These are phyloP conservation scores for Alethe castanea DNA, from an alignment of 2,113 vertebrate genomes.

Conservation along the genomic window DNA sequence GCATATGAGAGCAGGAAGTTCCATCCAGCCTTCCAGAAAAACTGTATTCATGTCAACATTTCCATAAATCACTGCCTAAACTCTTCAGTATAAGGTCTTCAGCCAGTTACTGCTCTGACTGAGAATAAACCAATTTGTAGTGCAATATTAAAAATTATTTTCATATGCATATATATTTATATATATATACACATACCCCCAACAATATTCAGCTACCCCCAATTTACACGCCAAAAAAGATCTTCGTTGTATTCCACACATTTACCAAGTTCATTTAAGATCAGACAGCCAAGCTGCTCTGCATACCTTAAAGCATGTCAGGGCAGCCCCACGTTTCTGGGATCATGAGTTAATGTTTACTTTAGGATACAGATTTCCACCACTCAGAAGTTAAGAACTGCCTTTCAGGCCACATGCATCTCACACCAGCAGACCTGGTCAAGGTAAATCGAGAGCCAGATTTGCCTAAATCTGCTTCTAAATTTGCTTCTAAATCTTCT, in stretches of 20 bases:
- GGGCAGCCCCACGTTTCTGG: background rate
- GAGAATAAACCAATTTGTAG: background rate
- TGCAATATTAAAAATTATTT: background rate
- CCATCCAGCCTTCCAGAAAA: background rate
- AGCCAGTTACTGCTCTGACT: background rate
- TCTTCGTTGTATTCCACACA: background rate
- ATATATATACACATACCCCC: background rate
- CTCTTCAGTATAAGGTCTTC: background rate
- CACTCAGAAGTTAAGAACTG: background rate
- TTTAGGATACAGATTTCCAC: background rate
- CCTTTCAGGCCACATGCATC: rapidly evolving
- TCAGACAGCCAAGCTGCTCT: background rate
- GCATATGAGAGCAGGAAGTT: background rate
- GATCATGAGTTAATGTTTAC: background rate
- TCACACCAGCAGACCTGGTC: background rate
- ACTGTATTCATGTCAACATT: background rate
- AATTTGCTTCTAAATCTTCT: too few relatives aligned
- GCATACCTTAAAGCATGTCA: slow-evolving; percentile 9
- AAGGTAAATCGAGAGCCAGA: background rate
- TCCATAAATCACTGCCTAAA: background rate
- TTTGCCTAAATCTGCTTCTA: too few relatives aligned
- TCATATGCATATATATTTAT: background rate
- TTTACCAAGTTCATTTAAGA: background rate
- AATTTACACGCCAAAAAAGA: rapidly evolving
- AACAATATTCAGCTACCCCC: background rate